These are phyloP conservation scores for Oryctolagus cuniculus DNA, from an alignment of 2,113 vertebrate genomes.

Conservation along the genomic window DNA sequence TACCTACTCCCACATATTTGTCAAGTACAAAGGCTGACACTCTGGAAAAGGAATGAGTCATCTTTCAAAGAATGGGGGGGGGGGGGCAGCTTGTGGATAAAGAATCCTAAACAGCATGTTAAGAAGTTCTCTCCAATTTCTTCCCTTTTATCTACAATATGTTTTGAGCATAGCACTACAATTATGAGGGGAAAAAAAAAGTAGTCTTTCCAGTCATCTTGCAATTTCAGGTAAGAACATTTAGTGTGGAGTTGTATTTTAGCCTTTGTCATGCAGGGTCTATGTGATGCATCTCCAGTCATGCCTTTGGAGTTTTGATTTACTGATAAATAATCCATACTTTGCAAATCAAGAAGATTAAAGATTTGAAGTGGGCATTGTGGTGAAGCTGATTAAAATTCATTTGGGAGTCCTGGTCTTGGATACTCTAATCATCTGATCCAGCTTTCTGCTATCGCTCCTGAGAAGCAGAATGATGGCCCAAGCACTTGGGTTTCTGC, in stretches of 20 bases:
- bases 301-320: neutral
- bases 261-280: neutral
- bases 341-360: neutral
- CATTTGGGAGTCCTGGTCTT: no score
- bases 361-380: no score
- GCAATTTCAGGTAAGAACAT: neutral
- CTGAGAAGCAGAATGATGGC: no score
- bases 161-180: neutral
- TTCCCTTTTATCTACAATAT: neutral
- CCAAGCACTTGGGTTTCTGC: no score
- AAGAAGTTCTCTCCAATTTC: neutral
- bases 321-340: neutral
- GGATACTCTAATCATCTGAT: no score
- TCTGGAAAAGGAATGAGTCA: neutral
- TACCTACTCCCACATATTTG: neutral
- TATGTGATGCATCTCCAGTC: neutral
- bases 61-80: neutral
- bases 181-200: neutral
- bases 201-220: neutral
- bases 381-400: no score
- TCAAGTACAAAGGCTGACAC: neutral
- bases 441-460: no score
- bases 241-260: neutral
- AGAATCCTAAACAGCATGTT: neutral
- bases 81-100: neutral